A percentile compares a stretch with the other conserved stretches of the same genome.
These are phyloP conservation scores for Furnarius figulus DNA, from an alignment of 2,113 vertebrate species.

Conservation along the genomic window DNA sequence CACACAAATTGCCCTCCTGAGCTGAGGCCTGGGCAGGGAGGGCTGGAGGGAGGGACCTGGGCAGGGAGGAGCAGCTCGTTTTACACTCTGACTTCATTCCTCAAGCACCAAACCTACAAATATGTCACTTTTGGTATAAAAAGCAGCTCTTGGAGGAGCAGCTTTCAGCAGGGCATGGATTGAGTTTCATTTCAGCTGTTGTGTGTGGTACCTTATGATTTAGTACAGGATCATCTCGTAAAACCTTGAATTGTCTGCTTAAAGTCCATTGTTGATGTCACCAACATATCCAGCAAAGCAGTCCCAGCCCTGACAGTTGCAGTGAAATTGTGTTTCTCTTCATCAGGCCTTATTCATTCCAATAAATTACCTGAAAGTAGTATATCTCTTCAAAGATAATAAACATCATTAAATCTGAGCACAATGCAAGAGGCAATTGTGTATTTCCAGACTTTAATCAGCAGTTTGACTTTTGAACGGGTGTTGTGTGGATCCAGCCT, in stretches of 20 bases:
- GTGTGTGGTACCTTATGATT: background rate
- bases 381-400: background rate
- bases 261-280: background rate
- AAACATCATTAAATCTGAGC: background rate
- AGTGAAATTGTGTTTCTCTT: background rate
- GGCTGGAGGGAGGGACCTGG: background rate
- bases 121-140: rapidly evolving
- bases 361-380: background rate
- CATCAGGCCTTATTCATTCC: background rate
- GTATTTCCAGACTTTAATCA: background rate
- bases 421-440: background rate
- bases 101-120: background rate
- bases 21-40: background rate
- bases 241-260: background rate
- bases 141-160: background rate
- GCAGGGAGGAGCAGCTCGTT: background rate
- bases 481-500: rapidly evolving
- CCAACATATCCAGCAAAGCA: rapidly evolving
- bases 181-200: background rate
- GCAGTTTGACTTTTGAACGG: background rate
- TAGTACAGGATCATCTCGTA: background rate
- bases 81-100: background rate
- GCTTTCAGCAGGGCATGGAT: background rate
- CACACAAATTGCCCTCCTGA: background rate
- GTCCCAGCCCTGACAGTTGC: background rate